A percentile compares a stretch with the other conserved stretches of the same genome.
phyloP scores from a whole-genome alignment of 2,797 vertebrate genomes.

The Thamnophis elegans region DNA sequence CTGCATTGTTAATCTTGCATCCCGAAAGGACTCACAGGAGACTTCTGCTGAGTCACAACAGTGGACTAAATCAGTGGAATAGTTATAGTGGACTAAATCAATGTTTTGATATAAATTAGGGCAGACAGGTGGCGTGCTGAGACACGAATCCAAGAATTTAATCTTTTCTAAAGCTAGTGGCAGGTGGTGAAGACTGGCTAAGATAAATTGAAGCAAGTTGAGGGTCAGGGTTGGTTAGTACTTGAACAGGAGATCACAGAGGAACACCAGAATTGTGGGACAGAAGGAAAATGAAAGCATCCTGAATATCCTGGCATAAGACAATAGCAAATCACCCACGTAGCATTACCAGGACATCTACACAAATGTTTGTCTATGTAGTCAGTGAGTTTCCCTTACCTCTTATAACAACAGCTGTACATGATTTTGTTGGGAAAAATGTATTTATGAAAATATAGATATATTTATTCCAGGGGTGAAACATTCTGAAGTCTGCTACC shows the following conservation, averaged over 20 bases:
- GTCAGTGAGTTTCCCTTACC: neutral
- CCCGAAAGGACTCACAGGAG: too few relatives aligned
- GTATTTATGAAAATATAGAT: neutral
- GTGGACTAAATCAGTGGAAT: too few relatives aligned
- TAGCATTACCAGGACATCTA: neutral
- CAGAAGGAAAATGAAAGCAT: neutral
- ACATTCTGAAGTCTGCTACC: too few relatives aligned
- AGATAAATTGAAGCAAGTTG: neutral
- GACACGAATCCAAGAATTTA: neutral
- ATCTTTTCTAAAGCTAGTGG: neutral
- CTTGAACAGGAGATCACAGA: neutral
- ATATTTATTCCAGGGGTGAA: too few relatives aligned
- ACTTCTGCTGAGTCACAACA: too few relatives aligned
- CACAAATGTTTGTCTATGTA: neutral
- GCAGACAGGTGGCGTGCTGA: neutral
- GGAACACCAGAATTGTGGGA: neutral
- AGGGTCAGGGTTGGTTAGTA: neutral
- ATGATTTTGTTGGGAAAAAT: neutral
- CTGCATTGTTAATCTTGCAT: too few relatives aligned
- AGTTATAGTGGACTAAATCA: slow-evolving; percentile 7
- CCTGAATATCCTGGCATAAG: neutral
- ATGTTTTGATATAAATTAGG: slow-evolving; percentile 22
- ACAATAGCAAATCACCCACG: neutral
- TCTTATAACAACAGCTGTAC: neutral
- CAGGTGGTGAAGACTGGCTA: neutral